A percentile compares a stretch with the other conserved stretches of the same genome.
Conservation (phyloP, 2,113 vertebrate species). For the Excalfactoria chinensis region DNA sequence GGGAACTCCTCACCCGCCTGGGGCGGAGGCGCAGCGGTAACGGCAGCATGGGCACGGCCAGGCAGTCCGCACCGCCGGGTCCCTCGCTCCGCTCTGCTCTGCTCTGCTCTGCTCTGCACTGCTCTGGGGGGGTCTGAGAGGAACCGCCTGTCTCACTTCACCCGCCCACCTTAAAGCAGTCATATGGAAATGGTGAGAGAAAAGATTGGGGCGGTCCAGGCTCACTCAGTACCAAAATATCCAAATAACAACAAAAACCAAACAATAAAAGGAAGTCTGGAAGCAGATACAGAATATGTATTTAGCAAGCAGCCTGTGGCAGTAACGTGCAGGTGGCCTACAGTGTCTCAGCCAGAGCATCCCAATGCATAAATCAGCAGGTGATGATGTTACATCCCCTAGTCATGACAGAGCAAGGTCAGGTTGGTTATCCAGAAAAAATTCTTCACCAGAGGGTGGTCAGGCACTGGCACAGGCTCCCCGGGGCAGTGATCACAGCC, state of each 20-base stretch:
- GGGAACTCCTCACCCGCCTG: background rate
- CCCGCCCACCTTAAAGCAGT: background rate
- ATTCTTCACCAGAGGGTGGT: too few species aligned
- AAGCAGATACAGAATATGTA: background rate
- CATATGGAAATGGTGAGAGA: background rate
- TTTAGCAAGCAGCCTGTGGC: background rate
- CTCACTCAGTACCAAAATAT: background rate
- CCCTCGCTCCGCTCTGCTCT: background rate
- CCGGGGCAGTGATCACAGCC: too few species aligned
- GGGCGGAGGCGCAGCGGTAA: background rate
- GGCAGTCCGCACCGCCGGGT: background rate
- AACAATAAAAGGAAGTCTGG: background rate
- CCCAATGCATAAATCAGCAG: background rate
- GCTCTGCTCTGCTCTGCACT: too few species aligned
- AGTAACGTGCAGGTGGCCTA: background rate
- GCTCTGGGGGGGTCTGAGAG: background rate
- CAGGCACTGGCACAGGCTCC: too few species aligned
- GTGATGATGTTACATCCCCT: background rate
- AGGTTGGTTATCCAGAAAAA: too few species aligned
- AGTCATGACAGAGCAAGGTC: too few species aligned
- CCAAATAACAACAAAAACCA: background rate
- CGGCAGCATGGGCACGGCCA: slow-evolving; percentile 1
- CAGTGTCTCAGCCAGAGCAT: background rate
- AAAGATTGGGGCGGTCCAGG: background rate
- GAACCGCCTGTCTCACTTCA: background rate